phyloP scores from a whole-genome alignment of 2,888 invertebrate genomes.

The Octodonta nipae region DNA sequence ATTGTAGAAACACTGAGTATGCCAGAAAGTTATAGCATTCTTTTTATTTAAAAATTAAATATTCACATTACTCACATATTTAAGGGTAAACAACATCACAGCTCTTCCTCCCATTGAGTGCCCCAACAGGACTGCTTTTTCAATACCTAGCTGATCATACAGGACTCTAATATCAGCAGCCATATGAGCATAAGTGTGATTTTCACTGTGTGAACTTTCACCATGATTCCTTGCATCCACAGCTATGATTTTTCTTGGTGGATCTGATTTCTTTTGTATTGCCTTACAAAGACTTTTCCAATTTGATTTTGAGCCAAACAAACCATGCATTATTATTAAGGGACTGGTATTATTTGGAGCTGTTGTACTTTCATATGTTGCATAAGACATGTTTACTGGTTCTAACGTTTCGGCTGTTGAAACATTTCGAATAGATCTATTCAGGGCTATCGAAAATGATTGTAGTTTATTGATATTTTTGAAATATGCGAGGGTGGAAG shows the following conservation, averaged over 20 bases:
- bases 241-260: conserved; percentile 56
- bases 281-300: conserved; percentile 69
- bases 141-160: conserved; percentile 47
- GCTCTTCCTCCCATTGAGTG: conserved; percentile 95
- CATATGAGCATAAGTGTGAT: conserved; percentile 62
- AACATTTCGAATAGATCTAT: no score
- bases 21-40: no score
- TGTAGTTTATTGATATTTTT: no score
- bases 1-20: no score
- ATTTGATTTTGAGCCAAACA: conserved; percentile 76
- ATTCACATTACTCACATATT: conserved; percentile 40
- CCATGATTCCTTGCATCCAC: conserved; percentile 93
- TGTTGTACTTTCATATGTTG: conserved; percentile 46
- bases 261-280: conserved; percentile 44
- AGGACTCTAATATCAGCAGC: conserved; percentile 58
- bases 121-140: conserved; percentile 60
- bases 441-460: no score
- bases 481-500: no score
- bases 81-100: conserved; percentile 71
- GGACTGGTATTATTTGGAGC: conserved; percentile 33
- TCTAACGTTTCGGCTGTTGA: conserved; percentile 17
- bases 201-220: conserved; percentile 67
- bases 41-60: no score
- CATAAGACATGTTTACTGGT: conserved; percentile 53
- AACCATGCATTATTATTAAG: conserved; percentile 74